Conservation (phyloP, 1,140 invertebrate genomes). For the Leptinotarsa texana region DNA sequence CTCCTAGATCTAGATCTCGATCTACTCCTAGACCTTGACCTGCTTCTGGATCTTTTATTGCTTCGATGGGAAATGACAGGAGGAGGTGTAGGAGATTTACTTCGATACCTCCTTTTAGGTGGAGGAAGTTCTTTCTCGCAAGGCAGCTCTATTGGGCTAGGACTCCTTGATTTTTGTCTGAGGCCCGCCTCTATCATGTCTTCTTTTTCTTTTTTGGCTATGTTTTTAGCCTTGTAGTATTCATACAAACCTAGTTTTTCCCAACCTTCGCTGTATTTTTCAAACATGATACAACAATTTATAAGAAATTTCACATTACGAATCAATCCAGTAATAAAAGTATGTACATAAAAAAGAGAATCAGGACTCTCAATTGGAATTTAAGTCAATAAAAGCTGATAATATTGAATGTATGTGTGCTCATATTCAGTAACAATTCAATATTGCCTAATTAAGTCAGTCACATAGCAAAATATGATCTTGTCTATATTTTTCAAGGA, state of each 20-base stretch:
- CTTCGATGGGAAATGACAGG: conserved; percentile 26
- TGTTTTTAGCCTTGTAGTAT: conserved; percentile 95
- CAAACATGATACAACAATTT: conserved; percentile 25
- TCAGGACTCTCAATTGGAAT: conserved; percentile 2
- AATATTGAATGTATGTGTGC: conserved; percentile 9
- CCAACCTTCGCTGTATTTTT: conserved; percentile 85
- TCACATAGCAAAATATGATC: too few relatives aligned
- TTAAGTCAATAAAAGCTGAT: neutral
- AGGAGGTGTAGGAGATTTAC: conserved; percentile 58
- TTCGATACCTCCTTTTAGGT: conserved; percentile 73
- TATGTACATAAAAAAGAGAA: neutral
- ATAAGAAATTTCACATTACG: conserved; percentile 21
- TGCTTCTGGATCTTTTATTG: conserved; percentile 33
- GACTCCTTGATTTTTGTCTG: conserved; percentile 72
- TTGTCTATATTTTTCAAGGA: too few relatives aligned
- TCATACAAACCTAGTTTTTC: conserved; percentile 96
- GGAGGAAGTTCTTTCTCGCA: conserved; percentile 73
- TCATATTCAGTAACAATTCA: neutral
- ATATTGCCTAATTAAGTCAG: too few relatives aligned
- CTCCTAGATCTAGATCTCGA: conserved; percentile 37
- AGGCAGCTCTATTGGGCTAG: conserved; percentile 68
- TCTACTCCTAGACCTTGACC: conserved; percentile 54
- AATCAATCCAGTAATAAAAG: conserved; percentile 1
- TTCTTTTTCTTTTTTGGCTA: conserved; percentile 86
- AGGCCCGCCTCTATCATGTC: conserved; percentile 75